phyloP scores from a whole-genome alignment of 2,797 vertebrate genomes.

The Amphiprion clarkii region DNA sequence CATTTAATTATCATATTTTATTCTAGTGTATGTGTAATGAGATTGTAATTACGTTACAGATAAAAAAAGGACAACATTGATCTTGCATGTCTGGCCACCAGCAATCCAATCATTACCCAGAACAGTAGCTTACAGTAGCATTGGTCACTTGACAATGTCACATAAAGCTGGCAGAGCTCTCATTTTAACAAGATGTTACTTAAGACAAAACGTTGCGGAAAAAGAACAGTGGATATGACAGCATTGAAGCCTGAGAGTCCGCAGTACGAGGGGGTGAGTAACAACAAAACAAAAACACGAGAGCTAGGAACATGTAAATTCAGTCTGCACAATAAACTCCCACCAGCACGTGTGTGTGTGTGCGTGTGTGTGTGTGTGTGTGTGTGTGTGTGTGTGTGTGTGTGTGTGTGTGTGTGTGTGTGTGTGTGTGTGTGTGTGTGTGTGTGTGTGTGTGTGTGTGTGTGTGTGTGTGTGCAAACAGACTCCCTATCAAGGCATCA shows the following conservation, averaged over 20 bases:
- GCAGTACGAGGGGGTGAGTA: conserved; percentile 20
- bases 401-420: too few species aligned
- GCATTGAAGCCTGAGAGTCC: conserved; percentile 11
- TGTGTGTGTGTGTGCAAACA: conserved; percentile 5
- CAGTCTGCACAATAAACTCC: conserved; percentile 31
- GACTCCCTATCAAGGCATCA: conserved; percentile 52
- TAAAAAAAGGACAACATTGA: background rate
- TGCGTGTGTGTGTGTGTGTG: background rate
- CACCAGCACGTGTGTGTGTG: conserved; percentile 13
- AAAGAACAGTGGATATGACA: conserved; percentile 23
- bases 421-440: too few species aligned
- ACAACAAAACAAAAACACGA: conserved; percentile 25
- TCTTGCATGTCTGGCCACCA: background rate
- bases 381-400: background rate
- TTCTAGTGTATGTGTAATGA: background rate
- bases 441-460: background rate
- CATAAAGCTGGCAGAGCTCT: conserved; percentile 13
- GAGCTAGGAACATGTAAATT: conserved; percentile 18
- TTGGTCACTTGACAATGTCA: conserved; percentile 20
- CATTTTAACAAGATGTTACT: conserved; percentile 29
- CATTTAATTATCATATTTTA: background rate
- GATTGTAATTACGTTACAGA: background rate
- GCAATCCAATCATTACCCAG: conserved; percentile 4
- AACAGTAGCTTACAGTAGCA: conserved; percentile 11
- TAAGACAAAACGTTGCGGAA: conserved; percentile 34